These are phyloP conservation scores for Andrena cerasifolii DNA, from an alignment of 1,140 invertebrate genomes.

Conservation along the genomic window DNA sequence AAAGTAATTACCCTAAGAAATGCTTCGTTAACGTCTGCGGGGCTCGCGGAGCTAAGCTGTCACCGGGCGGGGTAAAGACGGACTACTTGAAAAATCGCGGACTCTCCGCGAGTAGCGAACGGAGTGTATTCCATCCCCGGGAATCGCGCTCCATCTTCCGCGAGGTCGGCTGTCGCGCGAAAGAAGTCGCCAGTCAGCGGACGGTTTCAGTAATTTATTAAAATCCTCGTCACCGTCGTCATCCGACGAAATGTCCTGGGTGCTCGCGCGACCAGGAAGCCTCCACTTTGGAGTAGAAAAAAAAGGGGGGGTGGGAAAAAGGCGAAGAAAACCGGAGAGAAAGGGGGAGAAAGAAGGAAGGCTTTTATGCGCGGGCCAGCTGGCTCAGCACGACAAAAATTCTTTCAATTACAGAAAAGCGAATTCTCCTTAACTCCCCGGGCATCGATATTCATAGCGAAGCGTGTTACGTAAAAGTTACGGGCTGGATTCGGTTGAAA, in stretches of 20 bases:
- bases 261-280: conserved; percentile 25
- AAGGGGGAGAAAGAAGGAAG: conserved; percentile 21
- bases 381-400: conserved; percentile 73
- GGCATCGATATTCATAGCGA: conserved; percentile 76
- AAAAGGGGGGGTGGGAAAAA: not conserved
- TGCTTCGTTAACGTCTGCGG: no score
- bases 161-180: not conserved
- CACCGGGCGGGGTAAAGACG: not conserved
- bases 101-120: not conserved
- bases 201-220: conserved; percentile 65
- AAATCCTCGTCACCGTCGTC: conserved; percentile 62
- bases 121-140: conserved; percentile 3
- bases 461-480: conserved; percentile 72
- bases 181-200: conserved; percentile 37
- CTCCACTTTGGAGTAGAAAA: conserved; percentile 7
- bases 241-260: conserved; percentile 39
- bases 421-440: conserved; percentile 68
- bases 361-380: conserved; percentile 72
- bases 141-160: not conserved
- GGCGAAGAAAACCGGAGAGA: not conserved
- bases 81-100: not conserved
- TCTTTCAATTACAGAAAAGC: conserved; percentile 75
- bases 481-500: conserved; percentile 35
- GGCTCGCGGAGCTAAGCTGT: no score
- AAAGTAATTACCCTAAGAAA: no score